Base-by-base conservation (phyloP, 30 jellyfish, hydroid and myxozoan species). In the Turritopsis rubra region DNA sequence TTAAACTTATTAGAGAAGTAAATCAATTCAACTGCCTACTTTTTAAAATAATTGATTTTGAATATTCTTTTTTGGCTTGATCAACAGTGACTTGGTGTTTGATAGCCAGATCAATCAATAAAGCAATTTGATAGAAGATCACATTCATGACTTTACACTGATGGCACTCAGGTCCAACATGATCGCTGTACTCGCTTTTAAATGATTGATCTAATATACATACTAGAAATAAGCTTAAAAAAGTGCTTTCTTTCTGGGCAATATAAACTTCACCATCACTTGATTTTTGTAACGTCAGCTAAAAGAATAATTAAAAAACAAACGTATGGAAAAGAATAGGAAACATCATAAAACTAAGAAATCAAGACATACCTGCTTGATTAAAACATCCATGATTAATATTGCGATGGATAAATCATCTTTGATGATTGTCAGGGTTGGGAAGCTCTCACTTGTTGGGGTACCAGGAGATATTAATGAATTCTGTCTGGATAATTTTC, bases 311-410 rank as follows among this genome's bases (percentile, higher is more conserved):
- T n/a, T 21, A 75, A 1, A 26, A 75, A 31, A 52, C 0, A n/a
- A 16, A 19, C 17, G 16, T 52, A 21, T 24, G 82, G n/a, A n/a
- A n/a, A n/a, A n/a, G 19, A 24, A 29, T 26, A 20, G 65, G 65
- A 29, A 72, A 19, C 23, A 72, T 72, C 30, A 71, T 17, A 71
- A 17, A 16, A 19, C 28, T n/a, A n/a, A n/a, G n/a, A n/a, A n/a
- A n/a, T n/a, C n/a, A 74, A 9, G 72, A 22, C 52, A 13, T 20
- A 74, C 97, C 96, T 91, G 97, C 66, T 87, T 91, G 71, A 91
- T 91, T 28, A 91, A 85, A 60, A 91, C 82, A 70, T 91, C 97
- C 94, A 91, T 72, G 84, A 91, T 78, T 60, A 91, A 84, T 21
- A 91, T 87, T 73, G 71, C 75, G 71, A 81, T 72, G 0, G 96